These are phyloP conservation scores for Clarias magur DNA, from an alignment of 2,113 vertebrate species.

Conservation along the genomic window DNA sequence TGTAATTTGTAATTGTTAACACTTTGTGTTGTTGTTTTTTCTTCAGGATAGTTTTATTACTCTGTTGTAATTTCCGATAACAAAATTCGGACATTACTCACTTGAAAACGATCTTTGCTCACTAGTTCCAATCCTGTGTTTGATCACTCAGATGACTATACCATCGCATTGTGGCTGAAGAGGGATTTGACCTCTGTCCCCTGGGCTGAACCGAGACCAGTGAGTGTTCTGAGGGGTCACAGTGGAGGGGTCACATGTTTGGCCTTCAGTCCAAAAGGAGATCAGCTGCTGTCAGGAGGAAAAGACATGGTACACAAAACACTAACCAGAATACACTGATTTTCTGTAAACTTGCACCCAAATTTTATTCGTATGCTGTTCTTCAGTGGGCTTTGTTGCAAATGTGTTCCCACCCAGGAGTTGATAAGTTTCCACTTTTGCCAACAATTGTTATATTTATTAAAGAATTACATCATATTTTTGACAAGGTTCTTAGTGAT, in stretches of 20 bases:
- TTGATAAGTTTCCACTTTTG: background rate
- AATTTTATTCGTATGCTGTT: background rate
- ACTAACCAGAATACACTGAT: background rate
- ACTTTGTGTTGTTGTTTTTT: background rate
- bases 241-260: constrained; percentile 78
- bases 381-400: background rate
- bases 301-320: constrained; percentile 76
- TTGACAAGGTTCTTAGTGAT: background rate
- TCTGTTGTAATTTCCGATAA: too few relatives aligned
- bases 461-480: background rate
- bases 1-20: background rate
- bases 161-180: constrained; percentile 73
- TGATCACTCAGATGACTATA: constrained; percentile 74
- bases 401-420: background rate
- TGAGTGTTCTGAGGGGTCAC: constrained; percentile 73
- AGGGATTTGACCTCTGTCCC: constrained; percentile 54
- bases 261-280: constrained; percentile 77
- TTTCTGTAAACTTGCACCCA: background rate
- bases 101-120: background rate
- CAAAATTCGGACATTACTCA: background rate
- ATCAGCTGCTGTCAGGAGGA: constrained; percentile 77
- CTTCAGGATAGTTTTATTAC: too few relatives aligned
- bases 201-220: constrained; percentile 27
- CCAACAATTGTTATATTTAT: background rate
- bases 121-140: background rate